These are phyloP conservation scores for Hydraecia micacea DNA, from an alignment of 2,888 invertebrate species.

Conservation along the genomic window DNA sequence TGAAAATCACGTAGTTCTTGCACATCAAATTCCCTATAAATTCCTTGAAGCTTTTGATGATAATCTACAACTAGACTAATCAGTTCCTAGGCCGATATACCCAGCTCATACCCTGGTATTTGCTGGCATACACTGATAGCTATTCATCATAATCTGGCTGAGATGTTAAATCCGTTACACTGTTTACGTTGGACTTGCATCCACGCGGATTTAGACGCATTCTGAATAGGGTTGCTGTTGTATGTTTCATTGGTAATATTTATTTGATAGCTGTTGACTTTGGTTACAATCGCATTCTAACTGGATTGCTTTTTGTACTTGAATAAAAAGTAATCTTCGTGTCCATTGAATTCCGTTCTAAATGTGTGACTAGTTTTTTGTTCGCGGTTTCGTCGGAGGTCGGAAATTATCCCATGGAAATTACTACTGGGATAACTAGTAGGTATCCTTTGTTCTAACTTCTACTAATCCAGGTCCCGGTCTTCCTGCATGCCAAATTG, in stretches of 20 bases:
- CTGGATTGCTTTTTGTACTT: neutral
- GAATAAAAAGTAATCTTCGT: neutral
- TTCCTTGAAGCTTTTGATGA: neutral
- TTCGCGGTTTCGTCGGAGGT: neutral
- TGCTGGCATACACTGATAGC: conserved; percentile 54
- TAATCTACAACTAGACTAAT: neutral
- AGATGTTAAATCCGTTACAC: conserved; percentile 54
- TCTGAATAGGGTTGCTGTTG: conserved; percentile 56
- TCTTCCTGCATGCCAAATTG: neutral
- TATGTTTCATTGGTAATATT: conserved; percentile 11
- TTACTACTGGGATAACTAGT: neutral
- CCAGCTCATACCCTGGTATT: conserved; percentile 34
- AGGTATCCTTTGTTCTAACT: neutral
- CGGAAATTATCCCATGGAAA: neutral
- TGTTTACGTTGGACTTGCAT: conserved; percentile 72
- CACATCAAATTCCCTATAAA: neutral
- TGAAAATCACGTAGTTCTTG: neutral
- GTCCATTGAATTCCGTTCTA: neutral
- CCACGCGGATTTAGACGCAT: conserved; percentile 62
- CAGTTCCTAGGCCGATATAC: neutral
- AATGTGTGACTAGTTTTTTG: neutral
- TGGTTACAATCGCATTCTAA: neutral
- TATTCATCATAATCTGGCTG: conserved; percentile 57
- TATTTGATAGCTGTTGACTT: neutral
- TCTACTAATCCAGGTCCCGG: neutral